Evolutionary conservation across 2,113 vertebrate species (phyloP), one percentile per base, ranked within the genome.

Genomic region (Corythoichthys haematopterus): DNA sequence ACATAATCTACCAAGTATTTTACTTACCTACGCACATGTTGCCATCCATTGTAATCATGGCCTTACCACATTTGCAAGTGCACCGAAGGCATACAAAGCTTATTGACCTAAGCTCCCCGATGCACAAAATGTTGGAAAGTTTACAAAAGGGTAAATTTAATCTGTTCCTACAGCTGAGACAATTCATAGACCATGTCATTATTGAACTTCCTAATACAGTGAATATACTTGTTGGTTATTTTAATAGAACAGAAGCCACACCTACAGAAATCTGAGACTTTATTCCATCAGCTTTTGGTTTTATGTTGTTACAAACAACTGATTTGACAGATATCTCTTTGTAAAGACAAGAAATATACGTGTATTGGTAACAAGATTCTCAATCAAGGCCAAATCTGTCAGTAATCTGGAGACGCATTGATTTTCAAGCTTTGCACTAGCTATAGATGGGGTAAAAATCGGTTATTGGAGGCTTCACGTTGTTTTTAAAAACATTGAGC

Each of bases 131-230:
- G 16, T 64, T 64, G 6, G 6, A 65, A 70, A 58, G 60, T 50
- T 35, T 69, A 35, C 53, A 38, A 55, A 45, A 50, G 60, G 66
- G 6, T 56, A 50, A 63, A 58, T 6, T 12, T 56, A 35, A 65
- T 68, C 66, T 9, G 45, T 33, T n/a, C 11, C 55, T 64, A 35
- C 65, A 61, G 48, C 47, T 71, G 61, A 65, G 81, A 72, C 71
- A 68, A 37, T 80, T 73, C 65, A 82, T 78, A 38, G 51, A 4
- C 28, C 71, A 59, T 69, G 46, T 36, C 37, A 2, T 40, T 15
- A 36, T 53, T 55, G 7, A 51, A n/a, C 15, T n/a, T 51, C 50
- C 50, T 15, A n/a, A 51, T n/a, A 51, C 16, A 3, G 50, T 3
- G 4, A 15, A 51, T 7, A 7, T 14, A 51, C 20, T 28, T 58